phyloP scores from a whole-genome alignment of 1,140 invertebrate genomes.

The Papilio polytes region DNA sequence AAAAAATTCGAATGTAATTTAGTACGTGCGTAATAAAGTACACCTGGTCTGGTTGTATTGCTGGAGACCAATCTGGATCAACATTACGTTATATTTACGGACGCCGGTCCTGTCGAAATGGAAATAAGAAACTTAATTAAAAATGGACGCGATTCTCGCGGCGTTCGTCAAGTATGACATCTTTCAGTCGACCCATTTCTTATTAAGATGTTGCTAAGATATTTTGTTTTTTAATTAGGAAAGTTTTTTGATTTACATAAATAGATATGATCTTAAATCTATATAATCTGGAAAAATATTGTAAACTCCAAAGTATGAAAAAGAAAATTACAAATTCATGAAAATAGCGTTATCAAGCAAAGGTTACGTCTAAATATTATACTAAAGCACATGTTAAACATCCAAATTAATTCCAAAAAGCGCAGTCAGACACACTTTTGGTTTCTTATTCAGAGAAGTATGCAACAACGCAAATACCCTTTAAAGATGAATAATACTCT shows the following conservation, averaged over 20 bases:
- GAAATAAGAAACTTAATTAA: constrained; percentile 48
- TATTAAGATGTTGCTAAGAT: not conserved
- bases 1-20: constrained; percentile 54
- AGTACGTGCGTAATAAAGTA: constrained; percentile 43
- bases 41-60: constrained; percentile 44
- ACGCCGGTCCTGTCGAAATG: not conserved
- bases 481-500: no score
- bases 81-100: constrained; percentile 45
- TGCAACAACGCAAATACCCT: no score
- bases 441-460: no score
- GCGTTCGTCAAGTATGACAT: constrained; percentile 34
- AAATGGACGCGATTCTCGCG: constrained; percentile 37
- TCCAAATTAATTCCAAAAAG: no score
- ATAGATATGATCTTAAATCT: not conserved
- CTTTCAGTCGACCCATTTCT: constrained; percentile 13
- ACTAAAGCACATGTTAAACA: no score
- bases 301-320: no score
- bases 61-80: constrained; percentile 41
- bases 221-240: not conserved
- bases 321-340: no score
- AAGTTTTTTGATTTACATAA: not conserved
- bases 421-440: no score
- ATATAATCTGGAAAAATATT: not conserved
- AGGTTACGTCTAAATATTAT: no score
- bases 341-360: no score